A percentile compares a stretch with the other conserved stretches of the same genome.
phyloP scores from a whole-genome alignment of 2,797 vertebrate genomes.

The Peromyscus attwateri region DNA sequence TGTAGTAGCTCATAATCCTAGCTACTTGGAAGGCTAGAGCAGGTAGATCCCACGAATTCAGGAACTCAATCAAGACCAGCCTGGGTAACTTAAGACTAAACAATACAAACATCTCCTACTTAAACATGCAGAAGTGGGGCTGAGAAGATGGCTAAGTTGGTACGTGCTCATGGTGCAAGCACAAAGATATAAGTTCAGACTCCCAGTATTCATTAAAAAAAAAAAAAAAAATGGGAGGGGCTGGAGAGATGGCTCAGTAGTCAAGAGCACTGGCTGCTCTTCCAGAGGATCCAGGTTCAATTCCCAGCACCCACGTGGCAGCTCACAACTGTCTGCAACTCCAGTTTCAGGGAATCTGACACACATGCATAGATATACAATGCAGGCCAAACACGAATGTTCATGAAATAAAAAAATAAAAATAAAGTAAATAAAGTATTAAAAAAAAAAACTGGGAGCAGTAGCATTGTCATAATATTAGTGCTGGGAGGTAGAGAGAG shows the following conservation, averaged over 20 bases:
- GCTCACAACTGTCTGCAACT: too few relatives aligned
- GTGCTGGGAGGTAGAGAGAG: not conserved
- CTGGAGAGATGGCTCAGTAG: too few relatives aligned
- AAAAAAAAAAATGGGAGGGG: not conserved
- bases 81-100: not conserved
- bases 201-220: not conserved
- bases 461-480: not conserved
- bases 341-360: too few relatives aligned
- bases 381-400: too few relatives aligned
- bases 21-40: not conserved
- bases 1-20: not conserved
- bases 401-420: too few relatives aligned
- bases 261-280: too few relatives aligned
- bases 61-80: not conserved
- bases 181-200: not conserved
- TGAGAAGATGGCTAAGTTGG: not conserved
- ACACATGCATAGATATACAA: too few relatives aligned
- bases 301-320: too few relatives aligned
- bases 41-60: not conserved
- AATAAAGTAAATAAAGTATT: not conserved
- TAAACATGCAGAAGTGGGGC: not conserved
- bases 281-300: too few relatives aligned
- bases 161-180: not conserved
- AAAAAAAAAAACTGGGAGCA: not conserved
- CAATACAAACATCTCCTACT: not conserved